phyloP scores from a whole-genome alignment of 2,888 invertebrate genomes.

The Steinernema carpocapsae region DNA sequence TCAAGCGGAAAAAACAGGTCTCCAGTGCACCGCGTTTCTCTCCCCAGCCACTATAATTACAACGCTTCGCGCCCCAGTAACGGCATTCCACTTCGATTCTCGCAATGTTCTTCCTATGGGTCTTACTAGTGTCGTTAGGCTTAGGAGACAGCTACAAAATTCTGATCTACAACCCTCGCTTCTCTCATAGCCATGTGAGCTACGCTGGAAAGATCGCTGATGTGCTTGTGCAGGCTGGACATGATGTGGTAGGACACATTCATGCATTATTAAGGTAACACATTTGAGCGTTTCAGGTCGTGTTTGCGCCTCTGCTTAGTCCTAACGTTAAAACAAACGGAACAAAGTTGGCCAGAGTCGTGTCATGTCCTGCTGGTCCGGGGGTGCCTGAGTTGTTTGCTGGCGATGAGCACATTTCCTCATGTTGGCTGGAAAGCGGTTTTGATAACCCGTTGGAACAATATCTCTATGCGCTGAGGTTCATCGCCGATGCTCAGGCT shows the following conservation, averaged over 20 bases:
- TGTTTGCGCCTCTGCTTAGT: background rate
- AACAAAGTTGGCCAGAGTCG: background rate
- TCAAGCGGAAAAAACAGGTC: no score
- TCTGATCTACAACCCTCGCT: background rate
- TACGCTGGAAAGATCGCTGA: background rate
- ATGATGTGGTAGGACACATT: conserved; percentile 3
- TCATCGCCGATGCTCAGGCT: conserved; percentile 6
- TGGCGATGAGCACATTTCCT: conserved; percentile 3
- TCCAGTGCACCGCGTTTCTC: no score
- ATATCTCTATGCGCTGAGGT: background rate
- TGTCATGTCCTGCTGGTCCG: background rate
- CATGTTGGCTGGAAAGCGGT: background rate
- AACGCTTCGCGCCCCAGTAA: no score
- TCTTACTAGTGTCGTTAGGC: no score
- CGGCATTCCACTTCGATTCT: no score
- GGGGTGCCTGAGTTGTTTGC: background rate
- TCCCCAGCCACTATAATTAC: no score
- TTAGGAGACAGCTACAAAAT: no score
- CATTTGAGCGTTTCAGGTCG: background rate
- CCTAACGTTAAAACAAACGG: conserved; percentile 1
- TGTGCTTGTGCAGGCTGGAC: background rate
- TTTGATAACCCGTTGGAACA: background rate
- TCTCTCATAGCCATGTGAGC: background rate
- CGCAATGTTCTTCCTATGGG: no score
- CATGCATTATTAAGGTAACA: no score